Evolutionary conservation across 2,797 vertebrate genomes (phyloP), one percentile per base, ranked within the genome.

Genomic region (Vipera ursinii): DNA sequence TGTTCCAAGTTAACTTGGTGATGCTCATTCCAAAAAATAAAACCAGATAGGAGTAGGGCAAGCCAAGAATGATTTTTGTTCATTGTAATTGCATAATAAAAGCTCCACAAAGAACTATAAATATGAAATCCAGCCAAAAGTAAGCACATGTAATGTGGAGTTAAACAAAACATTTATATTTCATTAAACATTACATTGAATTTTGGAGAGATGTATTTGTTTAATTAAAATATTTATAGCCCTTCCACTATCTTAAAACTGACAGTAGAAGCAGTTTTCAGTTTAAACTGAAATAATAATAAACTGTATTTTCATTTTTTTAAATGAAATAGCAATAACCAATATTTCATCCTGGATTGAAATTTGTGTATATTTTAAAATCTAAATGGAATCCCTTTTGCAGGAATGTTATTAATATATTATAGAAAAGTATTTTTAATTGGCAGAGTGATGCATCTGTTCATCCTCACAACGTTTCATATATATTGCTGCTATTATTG

Each of bases 391-490:
- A 65, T 82, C 28, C 24, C 55, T 32, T 63, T 65, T 51, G 51
- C 59, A 56, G 59, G 59, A 86, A 85, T 63, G 59, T 53, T 86
- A 78, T 56, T 73, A 85, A 89, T 53, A 61, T 89, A 48, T 92
- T 51, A 44, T 63, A 65, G 56, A 89, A 89, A 61, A 82, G 51
- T 60, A 89, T 82, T n/a, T 92, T 65, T 86, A 89, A 92, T 92
- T 53, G 85, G 59, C n/a, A 44, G 32, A 86, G 73, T 86, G 60
- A n/a, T 57, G 61, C 32, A 63, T 65, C 85, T 86, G 69, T 89
- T 89, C 48, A 86, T 53, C 78, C 88, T 63, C 59, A 85, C 59
- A 63, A 85, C 69, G 86, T 85, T 56, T 86, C 73, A 44, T 55
- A 85, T 65, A 56, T 88, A 63, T 89, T 89, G 26, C 22, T 51